Percentiles rank a stretch among this genome's conserved stretches.
phyloP scores from a whole-genome alignment of 2,797 vertebrate species.

The Fistularia tabacaria region DNA sequence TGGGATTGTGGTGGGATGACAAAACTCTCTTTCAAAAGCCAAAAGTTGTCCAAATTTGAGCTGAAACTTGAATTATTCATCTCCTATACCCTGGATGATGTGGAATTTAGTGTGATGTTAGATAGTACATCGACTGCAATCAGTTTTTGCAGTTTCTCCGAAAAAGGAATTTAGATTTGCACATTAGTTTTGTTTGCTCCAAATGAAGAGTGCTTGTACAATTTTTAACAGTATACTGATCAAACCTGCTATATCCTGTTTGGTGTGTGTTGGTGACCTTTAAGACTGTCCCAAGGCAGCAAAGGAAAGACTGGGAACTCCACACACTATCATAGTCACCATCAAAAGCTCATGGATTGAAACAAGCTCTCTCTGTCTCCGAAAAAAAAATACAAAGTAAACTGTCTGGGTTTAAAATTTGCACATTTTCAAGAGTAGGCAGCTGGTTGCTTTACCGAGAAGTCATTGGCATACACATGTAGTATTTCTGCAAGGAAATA shows the following conservation, averaged over 20 bases:
- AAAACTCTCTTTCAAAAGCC: no score
- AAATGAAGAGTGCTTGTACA: neutral
- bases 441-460: constrained; percentile 31
- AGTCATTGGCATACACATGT: neutral
- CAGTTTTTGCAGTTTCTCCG: no score
- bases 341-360: constrained; percentile 19
- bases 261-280: constrained; percentile 8
- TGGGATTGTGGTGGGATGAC: no score
- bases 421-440: constrained; percentile 26
- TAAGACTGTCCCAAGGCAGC: constrained; percentile 9
- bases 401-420: constrained; percentile 27
- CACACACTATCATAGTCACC: constrained; percentile 13
- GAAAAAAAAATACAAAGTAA: constrained; percentile 19
- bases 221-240: constrained; percentile 4
- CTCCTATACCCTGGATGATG: no score
- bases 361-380: constrained; percentile 11
- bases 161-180: no score
- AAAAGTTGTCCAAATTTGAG: no score
- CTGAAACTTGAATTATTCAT: no score
- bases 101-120: no score
- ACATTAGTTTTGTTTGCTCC: no score
- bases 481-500: neutral
- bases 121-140: no score
- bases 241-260: constrained; percentile 5
- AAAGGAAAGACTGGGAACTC: constrained; percentile 9